phyloP scores from a whole-genome alignment of 2,113 vertebrate genomes.

The Haemorhous mexicanus region DNA sequence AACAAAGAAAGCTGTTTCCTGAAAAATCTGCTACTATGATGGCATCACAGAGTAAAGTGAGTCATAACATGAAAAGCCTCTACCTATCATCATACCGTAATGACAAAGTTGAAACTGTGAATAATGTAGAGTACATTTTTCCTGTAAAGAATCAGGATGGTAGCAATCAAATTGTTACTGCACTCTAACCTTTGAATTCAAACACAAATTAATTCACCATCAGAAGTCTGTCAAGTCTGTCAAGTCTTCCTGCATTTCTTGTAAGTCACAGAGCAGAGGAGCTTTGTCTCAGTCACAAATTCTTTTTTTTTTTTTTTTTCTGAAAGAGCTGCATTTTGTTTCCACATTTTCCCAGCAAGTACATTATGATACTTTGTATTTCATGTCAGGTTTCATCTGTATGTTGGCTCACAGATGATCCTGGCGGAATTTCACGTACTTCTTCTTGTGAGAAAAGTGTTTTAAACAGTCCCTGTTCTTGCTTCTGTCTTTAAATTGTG shows the following conservation, averaged over 20 bases:
- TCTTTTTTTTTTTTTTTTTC: neutral
- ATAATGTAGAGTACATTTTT: neutral
- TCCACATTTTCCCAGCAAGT: neutral
- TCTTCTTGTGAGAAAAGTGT: neutral
- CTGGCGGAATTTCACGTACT: neutral
- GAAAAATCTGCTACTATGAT: neutral
- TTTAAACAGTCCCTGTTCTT: neutral
- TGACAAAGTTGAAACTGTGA: neutral
- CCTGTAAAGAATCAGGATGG: neutral
- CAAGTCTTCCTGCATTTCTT: neutral
- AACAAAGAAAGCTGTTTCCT: neutral
- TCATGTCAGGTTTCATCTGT: neutral
- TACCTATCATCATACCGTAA: neutral
- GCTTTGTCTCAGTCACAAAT: neutral
- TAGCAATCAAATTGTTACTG: neutral
- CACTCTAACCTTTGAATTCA: neutral
- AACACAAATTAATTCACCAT: neutral
- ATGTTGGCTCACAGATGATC: neutral
- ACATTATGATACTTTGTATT: neutral
- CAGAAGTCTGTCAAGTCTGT: neutral
- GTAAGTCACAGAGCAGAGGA: neutral
- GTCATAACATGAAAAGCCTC: neutral
- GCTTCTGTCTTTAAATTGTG: neutral
- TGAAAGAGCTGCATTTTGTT: neutral
- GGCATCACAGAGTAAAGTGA: neutral